phyloP scores from a whole-genome alignment of 2,113 vertebrate species.

The Sinocyclocheilus anophthalmus region DNA sequence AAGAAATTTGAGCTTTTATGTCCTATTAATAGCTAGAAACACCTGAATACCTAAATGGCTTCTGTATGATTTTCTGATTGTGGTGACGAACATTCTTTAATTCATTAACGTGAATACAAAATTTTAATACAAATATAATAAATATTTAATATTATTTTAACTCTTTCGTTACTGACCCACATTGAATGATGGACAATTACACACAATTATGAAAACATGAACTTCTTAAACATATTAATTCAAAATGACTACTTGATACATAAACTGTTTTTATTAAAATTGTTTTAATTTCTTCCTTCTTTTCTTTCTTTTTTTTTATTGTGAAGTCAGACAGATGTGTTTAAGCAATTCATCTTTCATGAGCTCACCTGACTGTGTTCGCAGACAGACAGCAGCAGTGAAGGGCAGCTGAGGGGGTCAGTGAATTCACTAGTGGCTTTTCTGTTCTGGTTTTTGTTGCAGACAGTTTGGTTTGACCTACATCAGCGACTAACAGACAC shows the following conservation, averaged over 20 bases:
- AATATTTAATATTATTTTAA: too few relatives aligned
- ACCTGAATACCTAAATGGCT: neutral
- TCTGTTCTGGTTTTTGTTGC: slow-evolving; percentile 71
- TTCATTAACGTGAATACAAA: too few relatives aligned
- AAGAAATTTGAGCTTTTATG: neutral
- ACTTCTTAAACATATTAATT: too few relatives aligned
- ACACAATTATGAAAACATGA: neutral
- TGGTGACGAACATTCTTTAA: too few relatives aligned
- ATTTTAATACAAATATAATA: too few relatives aligned
- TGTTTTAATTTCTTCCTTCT: neutral
- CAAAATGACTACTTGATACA: neutral
- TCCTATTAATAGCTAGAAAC: neutral
- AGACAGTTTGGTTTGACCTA: slow-evolving; percentile 96
- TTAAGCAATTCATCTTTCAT: slow-evolving; percentile 16
- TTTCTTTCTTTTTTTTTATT: neutral
- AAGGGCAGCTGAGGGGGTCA: slow-evolving; percentile 4
- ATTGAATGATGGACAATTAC: neutral
- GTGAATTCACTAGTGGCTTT: slow-evolving; percentile 65
- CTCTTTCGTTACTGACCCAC: neutral
- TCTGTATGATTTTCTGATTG: neutral
- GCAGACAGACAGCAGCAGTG: neutral
- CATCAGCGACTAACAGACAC: slow-evolving; percentile 92
- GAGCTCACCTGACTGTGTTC: slow-evolving; percentile 2
- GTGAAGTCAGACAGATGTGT: neutral
- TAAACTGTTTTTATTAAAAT: neutral